Evolutionary conservation across 2,113 vertebrate species (phyloP).

Genomic region (Ariopsis seemanni): DNA sequence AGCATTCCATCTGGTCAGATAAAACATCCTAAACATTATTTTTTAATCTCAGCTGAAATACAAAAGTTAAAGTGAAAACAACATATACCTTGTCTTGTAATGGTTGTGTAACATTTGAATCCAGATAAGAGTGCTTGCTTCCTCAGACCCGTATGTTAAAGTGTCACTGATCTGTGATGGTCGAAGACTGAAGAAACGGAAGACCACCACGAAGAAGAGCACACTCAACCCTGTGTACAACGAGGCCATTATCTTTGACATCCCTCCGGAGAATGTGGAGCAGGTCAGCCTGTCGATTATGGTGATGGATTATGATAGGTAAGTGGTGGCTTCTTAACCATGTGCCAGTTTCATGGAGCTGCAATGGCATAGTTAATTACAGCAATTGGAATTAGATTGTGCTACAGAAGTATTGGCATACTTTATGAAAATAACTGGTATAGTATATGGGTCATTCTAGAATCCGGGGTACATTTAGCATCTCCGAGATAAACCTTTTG

Average conservation of each 20-base stretch:
- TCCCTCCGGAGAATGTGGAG: conserved; percentile 96
- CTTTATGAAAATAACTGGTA: not conserved
- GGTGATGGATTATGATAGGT: conserved; percentile 98
- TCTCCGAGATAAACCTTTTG: too few species aligned
- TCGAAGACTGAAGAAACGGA: conserved; percentile 90
- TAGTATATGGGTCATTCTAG: too few species aligned
- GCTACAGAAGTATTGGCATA: not conserved
- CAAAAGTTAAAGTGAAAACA: not conserved
- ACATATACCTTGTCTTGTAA: not conserved
- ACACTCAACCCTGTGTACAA: conserved; percentile 94
- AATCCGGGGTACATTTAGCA: too few species aligned
- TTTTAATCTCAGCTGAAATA: not conserved
- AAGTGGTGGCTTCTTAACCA: conserved; percentile 47
- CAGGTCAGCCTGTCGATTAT: conserved; percentile 96
- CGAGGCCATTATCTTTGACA: conserved; percentile 98
- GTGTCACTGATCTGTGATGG: conserved; percentile 95
- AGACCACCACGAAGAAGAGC: conserved; percentile 95
- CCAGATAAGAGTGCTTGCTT: not conserved
- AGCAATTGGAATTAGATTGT: not conserved
- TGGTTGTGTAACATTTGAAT: not conserved
- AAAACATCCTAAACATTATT: not conserved
- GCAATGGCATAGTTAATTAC: not conserved
- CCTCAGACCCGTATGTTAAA: conserved; percentile 94
- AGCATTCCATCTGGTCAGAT: not conserved
- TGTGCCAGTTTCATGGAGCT: not conserved